A percentile compares a stretch with the other conserved stretches of the same genome.
phyloP scores from a whole-genome alignment of 2,888 invertebrate genomes.

The Oscheius sp. region DNA sequence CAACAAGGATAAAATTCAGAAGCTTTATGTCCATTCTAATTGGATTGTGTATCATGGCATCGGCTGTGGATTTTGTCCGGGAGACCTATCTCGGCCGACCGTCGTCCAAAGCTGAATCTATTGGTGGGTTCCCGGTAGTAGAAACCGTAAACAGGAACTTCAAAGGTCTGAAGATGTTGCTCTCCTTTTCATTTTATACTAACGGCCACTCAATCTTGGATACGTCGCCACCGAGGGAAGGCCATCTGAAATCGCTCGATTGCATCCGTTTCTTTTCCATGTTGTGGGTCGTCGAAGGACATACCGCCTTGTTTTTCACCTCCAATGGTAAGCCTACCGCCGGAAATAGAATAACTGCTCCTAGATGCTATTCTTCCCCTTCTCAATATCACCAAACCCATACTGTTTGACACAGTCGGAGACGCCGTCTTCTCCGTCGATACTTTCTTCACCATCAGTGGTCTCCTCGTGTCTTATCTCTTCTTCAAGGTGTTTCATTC shows the following conservation, averaged over 20 bases:
- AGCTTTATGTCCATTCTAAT: conserved; percentile 27
- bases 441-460: conserved; percentile 7
- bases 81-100: conserved; percentile 35
- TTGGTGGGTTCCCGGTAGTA: too few species aligned
- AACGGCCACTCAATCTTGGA: conserved; percentile 42
- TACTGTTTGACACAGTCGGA: conserved; percentile 1
- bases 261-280: conserved; percentile 58
- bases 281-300: conserved; percentile 53
- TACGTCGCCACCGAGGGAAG: conserved; percentile 40
- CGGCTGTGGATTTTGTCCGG: conserved; percentile 39
- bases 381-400: conserved; percentile 2
- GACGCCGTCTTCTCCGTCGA: conserved; percentile 21
- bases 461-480: conserved; percentile 41
- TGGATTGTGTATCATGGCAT: conserved; percentile 15
- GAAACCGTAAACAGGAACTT: not conserved
- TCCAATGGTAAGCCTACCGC: conserved; percentile 11
- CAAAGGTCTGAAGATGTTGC: conserved; percentile 39
- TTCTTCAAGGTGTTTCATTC: conserved; percentile 48
- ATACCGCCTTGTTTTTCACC: conserved; percentile 25
- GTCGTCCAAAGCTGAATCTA: conserved; percentile 14
- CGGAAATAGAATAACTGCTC: too few species aligned
- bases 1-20: conserved; percentile 31
- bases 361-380: not conserved
- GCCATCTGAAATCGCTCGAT: conserved; percentile 51
- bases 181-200: conserved; percentile 47